Evolutionary conservation across 1,140 invertebrate genomes (phyloP).

Genomic region (Holcopasites calliopsidis): DNA sequence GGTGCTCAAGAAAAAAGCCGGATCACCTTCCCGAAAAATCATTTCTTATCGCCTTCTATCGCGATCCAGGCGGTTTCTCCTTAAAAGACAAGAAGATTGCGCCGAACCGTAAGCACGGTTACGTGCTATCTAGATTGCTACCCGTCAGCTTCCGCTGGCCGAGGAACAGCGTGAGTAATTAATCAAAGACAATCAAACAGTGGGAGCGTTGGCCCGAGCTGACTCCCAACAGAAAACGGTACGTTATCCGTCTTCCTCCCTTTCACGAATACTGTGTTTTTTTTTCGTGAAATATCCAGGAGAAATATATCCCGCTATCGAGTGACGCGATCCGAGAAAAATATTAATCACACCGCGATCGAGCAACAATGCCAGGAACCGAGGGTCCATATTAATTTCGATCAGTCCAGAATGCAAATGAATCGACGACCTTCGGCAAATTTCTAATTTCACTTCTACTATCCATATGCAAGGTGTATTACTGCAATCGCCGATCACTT

Average conservation of each 20-base stretch:
- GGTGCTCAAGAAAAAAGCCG: no score
- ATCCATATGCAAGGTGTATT: slow-evolving; percentile 22
- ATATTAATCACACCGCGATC: no score
- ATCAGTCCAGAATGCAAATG: slow-evolving; percentile 4
- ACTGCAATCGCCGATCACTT: slow-evolving; percentile 17
- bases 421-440: slow-evolving; percentile 23
- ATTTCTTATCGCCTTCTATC: background rate
- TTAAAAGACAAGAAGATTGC: slow-evolving; percentile 64
- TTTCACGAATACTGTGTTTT: no score
- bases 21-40: no score
- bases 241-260: slow-evolving; percentile 68
- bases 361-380: background rate
- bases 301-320: no score
- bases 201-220: slow-evolving; percentile 69
- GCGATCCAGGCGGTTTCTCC: slow-evolving; percentile 10
- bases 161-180: slow-evolving; percentile 74
- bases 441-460: slow-evolving; percentile 35
- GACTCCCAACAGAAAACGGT: slow-evolving; percentile 71
- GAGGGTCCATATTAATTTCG: slow-evolving; percentile 17
- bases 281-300: slow-evolving; percentile 51
- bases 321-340: no score
- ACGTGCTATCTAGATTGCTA: slow-evolving; percentile 77
- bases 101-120: slow-evolving; percentile 73
- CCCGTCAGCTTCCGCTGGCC: slow-evolving; percentile 68
- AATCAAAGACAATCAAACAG: slow-evolving; percentile 80